phyloP scores from a whole-genome alignment of 2,797 vertebrate genomes.

The Hypotaenidia philippensis region DNA sequence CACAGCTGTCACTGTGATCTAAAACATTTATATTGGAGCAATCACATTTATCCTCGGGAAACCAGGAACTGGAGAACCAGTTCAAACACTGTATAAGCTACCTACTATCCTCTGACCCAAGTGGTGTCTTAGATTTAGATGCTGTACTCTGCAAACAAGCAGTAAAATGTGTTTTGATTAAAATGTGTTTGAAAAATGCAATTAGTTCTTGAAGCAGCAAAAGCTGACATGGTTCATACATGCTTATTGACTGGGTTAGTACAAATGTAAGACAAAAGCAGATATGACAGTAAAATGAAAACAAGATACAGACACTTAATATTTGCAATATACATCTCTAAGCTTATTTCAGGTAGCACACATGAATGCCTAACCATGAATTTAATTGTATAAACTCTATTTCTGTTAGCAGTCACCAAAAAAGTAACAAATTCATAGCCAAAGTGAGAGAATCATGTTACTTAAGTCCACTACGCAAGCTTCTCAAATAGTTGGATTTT shows the following conservation, averaged over 20 bases:
- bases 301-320: neutral
- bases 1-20: constrained; percentile 61
- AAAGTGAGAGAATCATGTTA: neutral
- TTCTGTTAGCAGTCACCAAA: neutral
- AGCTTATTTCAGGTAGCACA: neutral
- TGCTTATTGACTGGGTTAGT: neutral
- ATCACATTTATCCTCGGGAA: constrained; percentile 51
- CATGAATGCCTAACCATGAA: neutral
- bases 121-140: neutral
- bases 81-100: neutral
- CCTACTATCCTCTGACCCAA: neutral
- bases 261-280: neutral
- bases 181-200: neutral
- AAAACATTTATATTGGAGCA: constrained; percentile 60
- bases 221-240: neutral
- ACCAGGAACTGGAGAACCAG: neutral
- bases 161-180: neutral
- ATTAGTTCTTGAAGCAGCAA: neutral
- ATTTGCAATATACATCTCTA: neutral
- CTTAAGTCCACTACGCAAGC: neutral
- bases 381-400: neutral
- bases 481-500: constrained; percentile 22
- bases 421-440: neutral
- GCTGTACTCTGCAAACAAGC: neutral
- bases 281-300: neutral